A percentile compares a stretch with the other conserved stretches of the same genome.
phyloP scores from a whole-genome alignment of 2,113 vertebrate genomes.

The Oreochromis tanganicae region DNA sequence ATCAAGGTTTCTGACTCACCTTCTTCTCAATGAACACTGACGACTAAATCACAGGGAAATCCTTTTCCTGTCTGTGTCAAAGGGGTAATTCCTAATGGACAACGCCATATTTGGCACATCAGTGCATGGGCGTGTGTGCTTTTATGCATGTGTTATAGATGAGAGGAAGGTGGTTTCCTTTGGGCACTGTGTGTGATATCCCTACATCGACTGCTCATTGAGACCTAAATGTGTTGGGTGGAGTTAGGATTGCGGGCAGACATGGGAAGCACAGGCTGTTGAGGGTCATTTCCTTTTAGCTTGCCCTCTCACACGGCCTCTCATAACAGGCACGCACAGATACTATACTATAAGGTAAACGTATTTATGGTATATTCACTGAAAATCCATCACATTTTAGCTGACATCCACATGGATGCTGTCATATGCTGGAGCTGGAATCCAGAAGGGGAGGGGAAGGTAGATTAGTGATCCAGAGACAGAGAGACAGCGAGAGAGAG shows the following conservation, averaged over 20 bases:
- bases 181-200: conserved; percentile 24
- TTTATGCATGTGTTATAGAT: not conserved
- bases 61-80: conserved; percentile 28
- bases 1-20: not conserved
- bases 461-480: not conserved
- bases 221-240: conserved; percentile 35
- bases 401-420: conserved; percentile 35
- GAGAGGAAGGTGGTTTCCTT: conserved; percentile 47
- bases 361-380: not conserved
- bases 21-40: conserved; percentile 7
- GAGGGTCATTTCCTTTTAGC: conserved; percentile 56
- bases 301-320: conserved; percentile 9
- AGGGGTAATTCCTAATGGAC: not conserved
- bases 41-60: conserved; percentile 11
- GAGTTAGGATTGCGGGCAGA: not conserved
- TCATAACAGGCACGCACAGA: not conserved
- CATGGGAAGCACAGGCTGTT: conserved; percentile 11
- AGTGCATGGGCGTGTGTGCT: not conserved
- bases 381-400: not conserved
- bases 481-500: not conserved
- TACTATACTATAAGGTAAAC: not conserved
- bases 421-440: conserved; percentile 36
- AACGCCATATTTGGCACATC: not conserved
- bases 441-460: conserved; percentile 3
- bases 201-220: not conserved